Evolutionary conservation across 2,888 invertebrate genomes (phyloP).

Genomic region (Andrena hattorfiana): DNA sequence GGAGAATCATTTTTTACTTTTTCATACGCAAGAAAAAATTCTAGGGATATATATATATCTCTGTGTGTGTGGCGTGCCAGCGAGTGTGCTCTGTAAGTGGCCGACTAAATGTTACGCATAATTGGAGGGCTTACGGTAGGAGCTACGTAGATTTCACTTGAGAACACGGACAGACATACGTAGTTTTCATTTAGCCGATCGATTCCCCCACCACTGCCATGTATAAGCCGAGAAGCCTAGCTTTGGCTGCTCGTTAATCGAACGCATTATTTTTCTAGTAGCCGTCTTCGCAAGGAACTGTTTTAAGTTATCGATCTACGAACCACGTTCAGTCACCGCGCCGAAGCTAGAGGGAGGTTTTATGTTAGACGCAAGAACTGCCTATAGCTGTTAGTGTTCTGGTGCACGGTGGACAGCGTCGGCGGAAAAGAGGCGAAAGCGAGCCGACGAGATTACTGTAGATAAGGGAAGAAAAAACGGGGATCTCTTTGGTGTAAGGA

Average conservation of each 20-base stretch:
- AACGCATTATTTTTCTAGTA: too few relatives aligned
- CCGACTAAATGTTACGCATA: conserved; percentile 31
- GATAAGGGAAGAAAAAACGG: conserved; percentile 45
- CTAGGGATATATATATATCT: conserved; percentile 35
- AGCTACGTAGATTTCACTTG: conserved; percentile 18
- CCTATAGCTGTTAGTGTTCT: conserved; percentile 21
- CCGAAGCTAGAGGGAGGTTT: background rate
- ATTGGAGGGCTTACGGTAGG: conserved; percentile 45
- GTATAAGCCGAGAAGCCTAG: background rate
- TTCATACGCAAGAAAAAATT: conserved; percentile 52
- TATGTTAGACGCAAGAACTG: conserved; percentile 1
- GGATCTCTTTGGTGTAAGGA: conserved; percentile 36
- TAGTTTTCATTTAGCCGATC: conserved; percentile 9
- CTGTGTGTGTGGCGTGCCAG: conserved; percentile 45
- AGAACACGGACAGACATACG: conserved; percentile 13
- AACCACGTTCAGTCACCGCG: background rate
- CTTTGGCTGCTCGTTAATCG: too few relatives aligned
- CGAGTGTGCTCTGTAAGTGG: conserved; percentile 50
- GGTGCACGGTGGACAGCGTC: conserved; percentile 24
- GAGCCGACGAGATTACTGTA: conserved; percentile 42
- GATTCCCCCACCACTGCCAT: background rate
- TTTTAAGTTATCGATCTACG: too few relatives aligned
- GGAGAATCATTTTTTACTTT: conserved; percentile 60
- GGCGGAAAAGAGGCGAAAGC: conserved; percentile 31
- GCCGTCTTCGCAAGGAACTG: too few relatives aligned